Percentiles rank a stretch among this genome's conserved stretches.
Evolutionary conservation across 2,888 invertebrate genomes (phyloP).

Genomic region (Watsonalla cultraria): DNA sequence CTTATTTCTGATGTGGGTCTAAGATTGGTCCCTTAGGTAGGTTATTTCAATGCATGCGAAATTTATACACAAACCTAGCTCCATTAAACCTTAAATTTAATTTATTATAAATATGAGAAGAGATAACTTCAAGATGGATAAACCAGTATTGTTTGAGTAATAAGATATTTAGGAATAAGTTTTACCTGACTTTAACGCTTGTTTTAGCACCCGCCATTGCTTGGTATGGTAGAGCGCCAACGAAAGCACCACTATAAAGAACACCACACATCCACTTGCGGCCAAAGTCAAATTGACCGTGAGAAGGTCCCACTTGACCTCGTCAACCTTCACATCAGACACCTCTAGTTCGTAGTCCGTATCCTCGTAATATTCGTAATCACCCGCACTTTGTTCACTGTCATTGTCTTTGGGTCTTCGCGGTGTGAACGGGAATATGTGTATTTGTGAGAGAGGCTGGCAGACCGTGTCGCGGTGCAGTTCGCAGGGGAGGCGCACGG

Average conservation of each 20-base stretch:
- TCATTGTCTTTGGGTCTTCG: constrained; percentile 29
- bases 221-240: constrained; percentile 87
- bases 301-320: constrained; percentile 85
- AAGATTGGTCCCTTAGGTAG: too few relatives aligned
- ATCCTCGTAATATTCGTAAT: constrained; percentile 66
- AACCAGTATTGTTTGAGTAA: too few relatives aligned
- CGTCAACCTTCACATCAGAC: constrained; percentile 47
- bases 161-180: background rate
- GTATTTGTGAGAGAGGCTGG: constrained; percentile 82
- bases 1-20: too few relatives aligned
- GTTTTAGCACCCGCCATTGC: constrained; percentile 89
- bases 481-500: constrained; percentile 86
- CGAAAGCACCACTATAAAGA: constrained; percentile 87
- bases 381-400: constrained; percentile 45
- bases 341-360: constrained; percentile 66
- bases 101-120: too few relatives aligned
- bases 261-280: constrained; percentile 86
- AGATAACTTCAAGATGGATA: too few relatives aligned
- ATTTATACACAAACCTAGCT: too few relatives aligned
- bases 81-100: too few relatives aligned
- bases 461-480: constrained; percentile 87
- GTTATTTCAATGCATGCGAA: too few relatives aligned
- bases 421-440: constrained; percentile 78
- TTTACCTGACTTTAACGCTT: constrained; percentile 87
- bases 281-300: constrained; percentile 85